Base-by-base conservation (phyloP, 2,113 vertebrate species). In the Sitta europaea region DNA sequence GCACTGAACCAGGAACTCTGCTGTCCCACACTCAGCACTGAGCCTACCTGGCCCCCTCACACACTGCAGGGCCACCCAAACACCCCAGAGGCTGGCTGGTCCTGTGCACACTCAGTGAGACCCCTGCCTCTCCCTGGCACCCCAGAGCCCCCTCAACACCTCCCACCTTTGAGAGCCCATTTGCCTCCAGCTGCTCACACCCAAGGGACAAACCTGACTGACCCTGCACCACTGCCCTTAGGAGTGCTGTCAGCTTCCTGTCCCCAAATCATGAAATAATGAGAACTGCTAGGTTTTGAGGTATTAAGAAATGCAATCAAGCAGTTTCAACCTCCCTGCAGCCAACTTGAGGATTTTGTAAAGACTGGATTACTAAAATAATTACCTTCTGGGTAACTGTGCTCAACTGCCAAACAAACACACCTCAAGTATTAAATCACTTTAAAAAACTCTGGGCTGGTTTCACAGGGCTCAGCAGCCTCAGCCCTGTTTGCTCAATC, bases 111-210 rank as follows among this genome's bases (percentile, higher is more conserved):
- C 22, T 48, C 54, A 50, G n/a, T 5, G 24, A 50, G 6, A 57
- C 5, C 43, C 0, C 0, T 36, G 63, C 14, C 33, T 50, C 33
- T 2, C 2, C 24, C 7, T 12, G 11, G 28, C 38, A 55, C 11
- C 18, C 28, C 55, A 78, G 42, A 70, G 42, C 59, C 23, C 5
- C 0, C 11, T 38, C 3, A 2, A 33, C 20, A 55, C 25, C 35
- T 62, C 53, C 57, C 18, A 55, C 9, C 38, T 27, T 53, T 17
- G 38, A 76, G 62, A 43, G 1, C 6, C 4, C 20, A 14, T 0
- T 0, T 9, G 13, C 5, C 29, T 23, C 29, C 29, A 54, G 38
- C 38, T 76, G 48, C 22, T 25, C 36, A 27, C 20, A 61, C 3
- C 31, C 47, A 28, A 40, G 35, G 77, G 54, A 66, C 28, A 66